Evolutionary conservation across 2,797 vertebrate genomes (phyloP).

Genomic region (Falco biarmicus): DNA sequence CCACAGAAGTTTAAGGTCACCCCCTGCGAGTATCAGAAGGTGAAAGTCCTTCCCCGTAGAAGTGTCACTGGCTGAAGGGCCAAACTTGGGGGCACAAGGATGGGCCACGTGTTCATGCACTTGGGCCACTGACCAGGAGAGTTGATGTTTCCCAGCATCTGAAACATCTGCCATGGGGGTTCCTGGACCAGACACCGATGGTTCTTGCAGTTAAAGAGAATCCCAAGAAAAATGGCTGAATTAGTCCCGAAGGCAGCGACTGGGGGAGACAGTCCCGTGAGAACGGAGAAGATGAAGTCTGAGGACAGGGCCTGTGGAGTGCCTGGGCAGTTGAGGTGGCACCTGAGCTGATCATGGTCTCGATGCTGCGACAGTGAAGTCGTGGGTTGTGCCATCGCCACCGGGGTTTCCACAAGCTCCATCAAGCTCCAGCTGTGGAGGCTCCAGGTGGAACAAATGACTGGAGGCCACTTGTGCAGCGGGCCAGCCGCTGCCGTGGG

Average conservation of each 20-base stretch:
- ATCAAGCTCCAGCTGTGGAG: not conserved
- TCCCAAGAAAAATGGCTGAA: not conserved
- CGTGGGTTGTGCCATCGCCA: accelerated
- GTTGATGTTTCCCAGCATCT: not conserved
- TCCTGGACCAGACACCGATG: not conserved
- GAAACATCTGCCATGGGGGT: not conserved
- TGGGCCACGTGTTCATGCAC: accelerated
- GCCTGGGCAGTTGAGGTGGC: not conserved
- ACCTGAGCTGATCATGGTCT: not conserved
- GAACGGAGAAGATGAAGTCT: not conserved
- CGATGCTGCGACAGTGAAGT: not conserved
- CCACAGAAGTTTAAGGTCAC: not conserved
- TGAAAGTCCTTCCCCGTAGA: not conserved
- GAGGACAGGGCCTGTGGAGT: not conserved
- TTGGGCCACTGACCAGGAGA: not conserved
- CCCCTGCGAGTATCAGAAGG: too few relatives aligned
- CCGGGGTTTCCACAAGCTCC: not conserved
- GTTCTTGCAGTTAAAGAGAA: not conserved
- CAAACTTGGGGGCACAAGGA: not conserved
- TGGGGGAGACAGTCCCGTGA: not conserved
- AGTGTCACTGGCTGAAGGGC: not conserved
- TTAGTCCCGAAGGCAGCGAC: not conserved
- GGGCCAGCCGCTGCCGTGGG: not conserved
- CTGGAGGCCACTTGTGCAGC: not conserved
- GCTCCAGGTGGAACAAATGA: not conserved